phyloP scores from a whole-genome alignment of 23 tunicate genomes.

The Clavelina lepadiformis region DNA sequence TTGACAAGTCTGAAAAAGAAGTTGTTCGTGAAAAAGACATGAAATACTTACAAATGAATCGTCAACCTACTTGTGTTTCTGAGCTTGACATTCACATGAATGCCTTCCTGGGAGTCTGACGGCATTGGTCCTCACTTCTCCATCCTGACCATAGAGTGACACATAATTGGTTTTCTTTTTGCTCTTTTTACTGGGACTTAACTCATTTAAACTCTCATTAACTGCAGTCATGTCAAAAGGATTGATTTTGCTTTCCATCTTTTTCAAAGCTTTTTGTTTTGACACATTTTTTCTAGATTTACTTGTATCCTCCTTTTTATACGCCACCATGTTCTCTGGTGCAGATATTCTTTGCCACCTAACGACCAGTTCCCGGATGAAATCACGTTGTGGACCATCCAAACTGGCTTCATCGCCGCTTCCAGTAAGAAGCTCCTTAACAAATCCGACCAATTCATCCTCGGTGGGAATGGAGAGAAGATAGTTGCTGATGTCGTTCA shows the following conservation, averaged over 20 bases:
- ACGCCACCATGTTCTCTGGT: conserved; percentile 65
- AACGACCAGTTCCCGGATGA: conserved; percentile 8
- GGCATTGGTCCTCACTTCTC: conserved; percentile 58
- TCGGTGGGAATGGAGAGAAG: conserved; percentile 10
- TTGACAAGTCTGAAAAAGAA: conserved; percentile 59
- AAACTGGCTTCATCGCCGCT: background rate
- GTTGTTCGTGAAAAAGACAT: too few species aligned
- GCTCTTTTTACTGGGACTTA: conserved; percentile 31
- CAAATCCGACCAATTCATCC: conserved; percentile 27
- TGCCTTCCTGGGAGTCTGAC: conserved; percentile 85
- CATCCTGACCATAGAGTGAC: conserved; percentile 87
- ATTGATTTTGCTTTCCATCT: background rate
- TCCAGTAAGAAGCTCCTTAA: conserved; percentile 19
- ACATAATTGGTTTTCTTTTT: conserved; percentile 70
- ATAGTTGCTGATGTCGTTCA: conserved; percentile 13
- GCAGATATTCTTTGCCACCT: conserved; percentile 35
- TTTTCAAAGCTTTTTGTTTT: background rate
- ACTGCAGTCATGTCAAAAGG: conserved; percentile 36
- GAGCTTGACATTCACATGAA: conserved; percentile 94
- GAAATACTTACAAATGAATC: background rate
- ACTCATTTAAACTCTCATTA: background rate
- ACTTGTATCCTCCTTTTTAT: conserved; percentile 31
- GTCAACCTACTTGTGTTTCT: conserved; percentile 71
- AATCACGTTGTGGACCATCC: conserved; percentile 26
- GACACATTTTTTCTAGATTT: background rate